These are phyloP conservation scores for Lithophane semibrunnea DNA, from an alignment of 2,888 invertebrate species.

Conservation along the genomic window DNA sequence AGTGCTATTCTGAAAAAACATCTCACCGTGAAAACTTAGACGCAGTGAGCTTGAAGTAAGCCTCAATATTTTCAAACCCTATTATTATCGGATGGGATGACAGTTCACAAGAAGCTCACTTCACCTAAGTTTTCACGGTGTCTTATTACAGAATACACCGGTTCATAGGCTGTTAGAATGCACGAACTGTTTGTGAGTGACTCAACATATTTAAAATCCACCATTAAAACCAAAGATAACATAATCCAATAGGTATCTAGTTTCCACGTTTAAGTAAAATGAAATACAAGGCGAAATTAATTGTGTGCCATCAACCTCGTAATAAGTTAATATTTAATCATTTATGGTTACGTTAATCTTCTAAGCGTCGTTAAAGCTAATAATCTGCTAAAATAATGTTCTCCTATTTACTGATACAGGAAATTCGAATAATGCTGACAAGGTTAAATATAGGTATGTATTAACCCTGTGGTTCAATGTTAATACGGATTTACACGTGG, in stretches of 20 bases:
- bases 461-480: not conserved
- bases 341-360: constrained; percentile 49
- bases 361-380: constrained; percentile 37
- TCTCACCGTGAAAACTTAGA: too few relatives aligned
- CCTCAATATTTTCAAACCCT: too few relatives aligned
- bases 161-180: too few relatives aligned
- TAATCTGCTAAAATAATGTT: constrained; percentile 49
- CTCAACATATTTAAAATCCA: not conserved
- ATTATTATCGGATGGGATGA: too few relatives aligned
- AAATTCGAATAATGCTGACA: constrained; percentile 17
- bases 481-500: not conserved
- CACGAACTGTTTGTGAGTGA: too few relatives aligned
- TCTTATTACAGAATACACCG: too few relatives aligned
- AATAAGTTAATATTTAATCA: constrained; percentile 54
- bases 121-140: too few relatives aligned
- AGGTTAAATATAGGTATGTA: constrained; percentile 10
- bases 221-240: not conserved
- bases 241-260: not conserved
- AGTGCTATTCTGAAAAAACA: too few relatives aligned
- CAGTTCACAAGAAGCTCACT: too few relatives aligned
- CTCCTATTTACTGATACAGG: constrained; percentile 16
- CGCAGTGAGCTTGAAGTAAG: too few relatives aligned
- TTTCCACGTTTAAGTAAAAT: not conserved
- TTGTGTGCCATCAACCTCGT: constrained; percentile 43
- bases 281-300: constrained; percentile 37